A percentile compares a stretch with the other conserved stretches of the same genome.
Conservation (phyloP, 2,888 invertebrate genomes). For the Cerastis rubricosa region DNA sequence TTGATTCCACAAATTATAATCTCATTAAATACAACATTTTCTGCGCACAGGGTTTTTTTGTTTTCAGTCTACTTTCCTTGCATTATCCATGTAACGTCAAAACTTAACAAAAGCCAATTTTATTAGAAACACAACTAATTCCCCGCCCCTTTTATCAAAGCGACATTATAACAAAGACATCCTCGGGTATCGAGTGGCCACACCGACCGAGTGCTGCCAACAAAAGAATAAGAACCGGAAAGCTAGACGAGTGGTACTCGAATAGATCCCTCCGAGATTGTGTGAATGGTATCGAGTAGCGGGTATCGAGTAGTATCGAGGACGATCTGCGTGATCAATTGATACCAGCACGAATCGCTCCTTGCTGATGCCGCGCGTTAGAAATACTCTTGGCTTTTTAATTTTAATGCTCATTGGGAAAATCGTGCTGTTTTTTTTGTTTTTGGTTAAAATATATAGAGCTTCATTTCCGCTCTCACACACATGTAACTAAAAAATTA, state of each 20-base stretch:
- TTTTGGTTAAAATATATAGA: not conserved
- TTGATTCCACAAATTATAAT: not conserved
- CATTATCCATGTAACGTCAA: not conserved
- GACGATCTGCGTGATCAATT: conserved; percentile 88
- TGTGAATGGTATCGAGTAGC: conserved; percentile 82
- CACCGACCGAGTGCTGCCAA: conserved; percentile 81
- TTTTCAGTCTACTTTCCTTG: not conserved
- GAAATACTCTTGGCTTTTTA: conserved; percentile 54
- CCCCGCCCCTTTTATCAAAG: conserved; percentile 79
- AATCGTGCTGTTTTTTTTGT: not conserved
- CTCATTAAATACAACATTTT: not conserved
- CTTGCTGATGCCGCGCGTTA: conserved; percentile 76
- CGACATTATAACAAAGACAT: conserved; percentile 86
- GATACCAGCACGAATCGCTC: conserved; percentile 82
- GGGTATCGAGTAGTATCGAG: conserved; percentile 68
- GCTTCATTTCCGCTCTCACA: not conserved
- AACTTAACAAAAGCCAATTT: conserved; percentile 37
- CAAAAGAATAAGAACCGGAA: conserved; percentile 89
- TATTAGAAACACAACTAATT: conserved; percentile 61
- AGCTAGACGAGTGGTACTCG: conserved; percentile 85
- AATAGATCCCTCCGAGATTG: conserved; percentile 81
- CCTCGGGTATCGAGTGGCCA: conserved; percentile 82
- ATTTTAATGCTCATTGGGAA: conserved; percentile 51
- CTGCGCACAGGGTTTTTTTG: not conserved
- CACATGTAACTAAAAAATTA: not conserved